Evolutionary conservation across 2,113 vertebrate species (phyloP).

Genomic region (Hyperopisus bebe): DNA sequence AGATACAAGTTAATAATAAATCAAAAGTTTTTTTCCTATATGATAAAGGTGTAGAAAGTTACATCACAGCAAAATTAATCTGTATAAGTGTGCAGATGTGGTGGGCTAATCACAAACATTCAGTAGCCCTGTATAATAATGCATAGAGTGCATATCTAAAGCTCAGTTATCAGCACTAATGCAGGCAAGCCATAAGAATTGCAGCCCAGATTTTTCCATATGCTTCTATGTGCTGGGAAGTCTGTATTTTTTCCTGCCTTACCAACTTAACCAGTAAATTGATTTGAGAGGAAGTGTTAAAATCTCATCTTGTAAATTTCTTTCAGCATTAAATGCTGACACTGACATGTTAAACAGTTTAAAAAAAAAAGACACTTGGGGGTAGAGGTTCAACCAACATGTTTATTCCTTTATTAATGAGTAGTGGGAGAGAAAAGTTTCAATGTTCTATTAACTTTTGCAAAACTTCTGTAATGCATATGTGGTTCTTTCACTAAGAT

Average conservation of each 20-base stretch:
- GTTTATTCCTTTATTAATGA: not conserved
- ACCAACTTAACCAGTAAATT: not conserved
- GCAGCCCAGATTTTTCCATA: not conserved
- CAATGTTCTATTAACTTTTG: not conserved
- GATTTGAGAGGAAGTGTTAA: not conserved
- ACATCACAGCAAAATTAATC: not conserved
- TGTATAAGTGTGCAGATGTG: not conserved
- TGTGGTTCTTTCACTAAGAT: not conserved
- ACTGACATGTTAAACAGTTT: not conserved
- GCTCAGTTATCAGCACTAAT: not conserved
- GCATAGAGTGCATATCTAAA: not conserved
- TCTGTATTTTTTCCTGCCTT: not conserved
- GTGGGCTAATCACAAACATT: not conserved
- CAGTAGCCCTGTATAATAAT: not conserved
- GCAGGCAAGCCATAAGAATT: not conserved
- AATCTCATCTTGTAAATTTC: conserved; percentile 5
- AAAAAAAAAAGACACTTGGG: not conserved
- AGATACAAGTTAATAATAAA: not conserved
- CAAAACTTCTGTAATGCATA: not conserved
- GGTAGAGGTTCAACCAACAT: not conserved
- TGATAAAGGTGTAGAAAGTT: not conserved
- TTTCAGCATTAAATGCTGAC: not conserved
- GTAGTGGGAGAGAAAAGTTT: not conserved
- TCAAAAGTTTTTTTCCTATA: not conserved
- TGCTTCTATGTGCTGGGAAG: not conserved